Evolutionary conservation across 1,140 invertebrate species (phyloP).

Genomic region (Drosophila miranda): DNA sequence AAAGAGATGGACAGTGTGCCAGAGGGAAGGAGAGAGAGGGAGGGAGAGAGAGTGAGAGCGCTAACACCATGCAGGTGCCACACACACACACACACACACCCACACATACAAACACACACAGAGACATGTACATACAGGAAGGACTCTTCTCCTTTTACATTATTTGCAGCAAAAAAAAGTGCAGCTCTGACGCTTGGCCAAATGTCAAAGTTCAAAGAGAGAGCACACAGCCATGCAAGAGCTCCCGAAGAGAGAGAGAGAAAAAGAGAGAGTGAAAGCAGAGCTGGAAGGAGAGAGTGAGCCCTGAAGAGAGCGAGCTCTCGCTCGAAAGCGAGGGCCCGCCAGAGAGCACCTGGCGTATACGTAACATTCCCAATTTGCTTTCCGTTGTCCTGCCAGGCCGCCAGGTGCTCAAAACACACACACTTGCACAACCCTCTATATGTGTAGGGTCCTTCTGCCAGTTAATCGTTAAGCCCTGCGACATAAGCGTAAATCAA

Average conservation of each 20-base stretch:
- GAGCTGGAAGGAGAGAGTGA: constrained; percentile 7
- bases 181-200: constrained; percentile 28
- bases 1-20: too few species aligned
- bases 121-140: constrained; percentile 23
- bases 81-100: too few species aligned
- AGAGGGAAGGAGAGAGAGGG: neutral
- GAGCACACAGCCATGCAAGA: neutral
- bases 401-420: constrained; percentile 15
- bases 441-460: neutral
- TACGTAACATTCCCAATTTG: constrained; percentile 39
- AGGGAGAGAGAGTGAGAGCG: constrained; percentile 8
- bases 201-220: constrained; percentile 54
- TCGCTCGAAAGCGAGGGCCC: constrained; percentile 8
- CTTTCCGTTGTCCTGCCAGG: constrained; percentile 3
- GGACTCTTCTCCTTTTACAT: constrained; percentile 28
- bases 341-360: constrained; percentile 21
- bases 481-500: constrained; percentile 26
- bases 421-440: neutral
- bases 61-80: constrained; percentile 12
- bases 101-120: neutral
- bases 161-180: constrained; percentile 41
- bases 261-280: neutral
- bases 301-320: neutral
- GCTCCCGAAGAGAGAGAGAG: neutral
- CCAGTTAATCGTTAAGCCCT: constrained; percentile 24